Percentiles rank a stretch among this genome's conserved stretches.
Evolutionary conservation across 2,113 vertebrate species (phyloP).

Genomic region (Lagopus muta): DNA sequence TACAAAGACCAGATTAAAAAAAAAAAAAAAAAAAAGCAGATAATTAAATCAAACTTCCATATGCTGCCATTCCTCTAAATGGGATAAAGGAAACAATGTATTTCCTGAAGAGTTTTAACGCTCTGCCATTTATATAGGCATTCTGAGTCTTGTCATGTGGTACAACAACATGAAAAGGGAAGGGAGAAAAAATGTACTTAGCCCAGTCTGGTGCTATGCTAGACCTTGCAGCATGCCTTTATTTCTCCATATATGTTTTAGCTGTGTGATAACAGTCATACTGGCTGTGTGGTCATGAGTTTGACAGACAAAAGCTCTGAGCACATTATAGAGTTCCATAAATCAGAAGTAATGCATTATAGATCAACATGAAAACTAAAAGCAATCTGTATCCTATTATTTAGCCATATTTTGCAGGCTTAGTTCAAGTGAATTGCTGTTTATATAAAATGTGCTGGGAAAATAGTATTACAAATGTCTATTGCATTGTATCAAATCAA

Average conservation of each 20-base stretch:
- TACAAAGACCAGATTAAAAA: neutral
- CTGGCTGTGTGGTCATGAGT: fast-evolving
- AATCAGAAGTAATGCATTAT: neutral
- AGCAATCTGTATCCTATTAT: neutral
- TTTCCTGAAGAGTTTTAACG: conserved; percentile 25
- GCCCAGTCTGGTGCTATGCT: neutral
- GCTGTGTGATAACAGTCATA: neutral
- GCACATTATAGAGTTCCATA: neutral
- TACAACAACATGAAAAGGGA: neutral
- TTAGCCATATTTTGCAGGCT: neutral
- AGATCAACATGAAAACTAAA: neutral
- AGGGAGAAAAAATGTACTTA: neutral
- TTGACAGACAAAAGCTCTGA: neutral
- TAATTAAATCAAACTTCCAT: neutral
- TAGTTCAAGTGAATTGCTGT: neutral
- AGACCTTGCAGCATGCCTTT: neutral
- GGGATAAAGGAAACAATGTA: neutral
- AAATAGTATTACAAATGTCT: neutral
- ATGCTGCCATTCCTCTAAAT: neutral
- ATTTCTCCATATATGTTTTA: neutral
- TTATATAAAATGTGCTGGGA: neutral
- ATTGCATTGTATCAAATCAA: neutral
- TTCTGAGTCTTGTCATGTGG: neutral
- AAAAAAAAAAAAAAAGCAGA: neutral
- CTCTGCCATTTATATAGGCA: conserved; percentile 27